Evolutionary conservation across 2,797 vertebrate genomes (phyloP).

Genomic region (Platalea minor): DNA sequence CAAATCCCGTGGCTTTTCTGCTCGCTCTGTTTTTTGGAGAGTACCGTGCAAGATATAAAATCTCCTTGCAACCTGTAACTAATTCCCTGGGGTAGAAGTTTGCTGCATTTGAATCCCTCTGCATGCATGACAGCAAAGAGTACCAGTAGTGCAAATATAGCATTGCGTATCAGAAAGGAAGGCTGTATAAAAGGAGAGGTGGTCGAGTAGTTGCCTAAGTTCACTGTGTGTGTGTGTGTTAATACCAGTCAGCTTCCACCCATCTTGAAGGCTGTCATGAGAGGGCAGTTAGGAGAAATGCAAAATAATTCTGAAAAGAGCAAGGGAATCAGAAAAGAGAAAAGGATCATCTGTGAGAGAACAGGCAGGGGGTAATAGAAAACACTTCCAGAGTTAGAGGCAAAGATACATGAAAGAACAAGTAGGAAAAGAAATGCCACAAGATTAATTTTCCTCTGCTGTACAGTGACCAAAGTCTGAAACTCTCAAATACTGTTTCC

Average conservation of each 20-base stretch:
- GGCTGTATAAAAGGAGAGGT: neutral
- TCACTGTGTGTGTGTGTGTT: neutral
- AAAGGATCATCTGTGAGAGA: neutral
- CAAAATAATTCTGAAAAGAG: neutral
- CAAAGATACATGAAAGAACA: neutral
- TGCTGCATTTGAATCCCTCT: neutral
- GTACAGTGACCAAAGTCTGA: neutral
- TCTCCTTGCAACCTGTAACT: neutral
- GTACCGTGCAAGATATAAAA: neutral
- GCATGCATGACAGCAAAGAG: neutral
- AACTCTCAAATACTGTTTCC: neutral
- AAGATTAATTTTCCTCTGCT: neutral
- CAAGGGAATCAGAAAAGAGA: neutral
- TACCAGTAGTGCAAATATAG: neutral
- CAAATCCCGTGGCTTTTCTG: constrained; percentile 38
- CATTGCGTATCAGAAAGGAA: neutral
- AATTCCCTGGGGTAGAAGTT: neutral
- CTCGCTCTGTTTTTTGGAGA: neutral
- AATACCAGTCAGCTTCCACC: neutral
- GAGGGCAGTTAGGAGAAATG: neutral
- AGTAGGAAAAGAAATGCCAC: neutral
- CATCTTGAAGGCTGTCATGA: neutral
- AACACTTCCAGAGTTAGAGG: neutral
- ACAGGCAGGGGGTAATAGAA: neutral
- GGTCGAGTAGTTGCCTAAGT: neutral